A percentile compares a stretch with the other conserved stretches of the same genome.
These are phyloP conservation scores for Acomys russatus DNA, from an alignment of 2,797 vertebrate species.

Conservation along the genomic window DNA sequence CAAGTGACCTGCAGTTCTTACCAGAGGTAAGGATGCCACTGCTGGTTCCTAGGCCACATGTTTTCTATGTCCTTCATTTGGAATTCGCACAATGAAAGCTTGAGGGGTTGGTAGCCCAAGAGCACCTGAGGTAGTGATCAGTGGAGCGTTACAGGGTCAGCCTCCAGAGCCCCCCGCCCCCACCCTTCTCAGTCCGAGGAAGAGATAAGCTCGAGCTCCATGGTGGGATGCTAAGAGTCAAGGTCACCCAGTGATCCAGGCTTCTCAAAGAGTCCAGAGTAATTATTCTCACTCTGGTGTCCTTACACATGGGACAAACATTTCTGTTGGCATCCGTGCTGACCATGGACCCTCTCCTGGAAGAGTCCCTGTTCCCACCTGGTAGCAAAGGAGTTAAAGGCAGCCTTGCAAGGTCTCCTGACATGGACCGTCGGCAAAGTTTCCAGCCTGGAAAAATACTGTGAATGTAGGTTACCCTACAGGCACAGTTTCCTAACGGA, in stretches of 20 bases:
- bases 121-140: neutral
- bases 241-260: no score
- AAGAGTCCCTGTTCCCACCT: neutral
- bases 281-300: neutral
- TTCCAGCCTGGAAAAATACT: constrained; percentile 57
- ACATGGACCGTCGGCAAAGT: constrained; percentile 18
- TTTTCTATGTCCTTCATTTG: neutral
- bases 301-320: neutral
- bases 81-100: neutral
- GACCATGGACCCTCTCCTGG: neutral
- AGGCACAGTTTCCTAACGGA: constrained; percentile 63
- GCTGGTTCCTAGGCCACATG: neutral
- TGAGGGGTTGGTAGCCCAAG: neutral
- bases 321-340: neutral
- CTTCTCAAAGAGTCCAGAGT: neutral
- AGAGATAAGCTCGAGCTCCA: neutral
- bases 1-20: neutral
- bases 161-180: neutral
- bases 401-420: neutral
- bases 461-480: constrained; percentile 40
- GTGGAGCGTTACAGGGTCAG: neutral
- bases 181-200: neutral
- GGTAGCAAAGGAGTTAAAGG: neutral
- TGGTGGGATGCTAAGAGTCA: neutral
- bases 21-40: neutral